phyloP scores from a whole-genome alignment of 2,113 vertebrate genomes.

The Xiphorhynchus elegans region DNA sequence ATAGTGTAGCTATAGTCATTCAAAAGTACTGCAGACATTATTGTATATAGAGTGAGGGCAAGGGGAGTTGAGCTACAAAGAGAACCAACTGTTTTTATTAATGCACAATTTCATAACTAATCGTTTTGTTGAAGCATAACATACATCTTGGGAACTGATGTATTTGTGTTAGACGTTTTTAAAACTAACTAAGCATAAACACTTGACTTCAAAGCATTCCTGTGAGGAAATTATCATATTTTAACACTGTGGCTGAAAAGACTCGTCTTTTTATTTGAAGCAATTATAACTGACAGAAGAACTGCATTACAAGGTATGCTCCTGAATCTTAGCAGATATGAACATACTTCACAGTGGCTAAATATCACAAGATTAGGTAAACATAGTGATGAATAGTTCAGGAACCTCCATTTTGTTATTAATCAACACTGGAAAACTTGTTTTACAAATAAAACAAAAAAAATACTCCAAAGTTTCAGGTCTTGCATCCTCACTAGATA shows the following conservation, averaged over 20 bases:
- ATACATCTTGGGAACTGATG: slow-evolving; percentile 31
- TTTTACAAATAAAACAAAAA: not conserved
- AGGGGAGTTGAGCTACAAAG: slow-evolving; percentile 50
- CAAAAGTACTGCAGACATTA: slow-evolving; percentile 36
- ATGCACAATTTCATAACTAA: slow-evolving; percentile 62
- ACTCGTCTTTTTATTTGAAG: not conserved
- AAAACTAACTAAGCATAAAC: slow-evolving; percentile 55
- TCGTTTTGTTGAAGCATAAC: slow-evolving; percentile 2
- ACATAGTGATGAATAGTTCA: not conserved
- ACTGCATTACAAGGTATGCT: not conserved
- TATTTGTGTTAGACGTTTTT: slow-evolving; percentile 56
- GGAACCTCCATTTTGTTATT: not conserved
- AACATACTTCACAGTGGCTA: not conserved
- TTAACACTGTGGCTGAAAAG: not conserved
- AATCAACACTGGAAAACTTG: not conserved
- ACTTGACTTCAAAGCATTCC: slow-evolving; percentile 66
- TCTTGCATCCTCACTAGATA: not conserved
- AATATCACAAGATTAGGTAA: not conserved
- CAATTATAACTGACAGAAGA: not conserved
- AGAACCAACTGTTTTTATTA: slow-evolving; percentile 60
- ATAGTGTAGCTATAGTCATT: not conserved
- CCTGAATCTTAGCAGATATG: not conserved
- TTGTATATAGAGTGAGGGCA: slow-evolving; percentile 51
- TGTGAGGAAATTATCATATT: not conserved
- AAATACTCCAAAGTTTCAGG: not conserved